Percentiles rank a stretch among this genome's conserved stretches.
Evolutionary conservation across 2,888 invertebrate genomes (phyloP).

Genomic region (Drosophila austrosaltans): DNA sequence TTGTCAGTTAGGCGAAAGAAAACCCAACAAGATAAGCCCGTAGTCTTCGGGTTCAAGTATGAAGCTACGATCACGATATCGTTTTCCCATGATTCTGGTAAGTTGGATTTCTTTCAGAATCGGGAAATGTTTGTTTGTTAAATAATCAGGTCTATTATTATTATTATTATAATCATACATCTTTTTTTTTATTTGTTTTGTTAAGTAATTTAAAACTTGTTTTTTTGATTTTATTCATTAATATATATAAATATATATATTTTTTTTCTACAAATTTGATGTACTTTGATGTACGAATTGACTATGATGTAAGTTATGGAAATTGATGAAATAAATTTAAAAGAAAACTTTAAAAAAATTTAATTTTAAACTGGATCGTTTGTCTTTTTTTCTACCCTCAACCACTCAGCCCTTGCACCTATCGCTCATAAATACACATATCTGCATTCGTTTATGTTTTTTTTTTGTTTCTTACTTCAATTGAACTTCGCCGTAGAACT

Average conservation of each 20-base stretch:
- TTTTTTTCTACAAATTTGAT: constrained; percentile 10
- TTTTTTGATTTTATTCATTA: constrained; percentile 10
- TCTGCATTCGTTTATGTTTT: neutral
- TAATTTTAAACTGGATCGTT: neutral
- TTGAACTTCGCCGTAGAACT: neutral
- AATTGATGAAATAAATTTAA: constrained; percentile 10
- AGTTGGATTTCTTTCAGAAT: neutral
- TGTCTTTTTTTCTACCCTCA: neutral
- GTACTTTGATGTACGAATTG: neutral
- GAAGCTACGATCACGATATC: neutral
- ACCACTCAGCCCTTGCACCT: neutral
- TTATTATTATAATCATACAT: neutral
- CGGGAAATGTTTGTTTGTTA: constrained; percentile 3
- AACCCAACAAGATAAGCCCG: too few species aligned
- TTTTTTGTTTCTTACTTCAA: neutral
- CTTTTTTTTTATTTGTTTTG: constrained; percentile 11
- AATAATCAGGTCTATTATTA: constrained; percentile 10
- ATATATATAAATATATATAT: neutral
- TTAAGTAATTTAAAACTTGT: constrained; percentile 6
- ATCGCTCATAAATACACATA: neutral
- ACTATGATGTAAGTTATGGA: constrained; percentile 8
- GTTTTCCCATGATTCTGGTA: neutral
- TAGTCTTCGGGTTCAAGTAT: too few species aligned
- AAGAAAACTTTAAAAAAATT: neutral
- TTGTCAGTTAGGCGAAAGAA: too few species aligned